Evolutionary conservation across 2,797 vertebrate genomes (phyloP), one percentile per base, ranked within the genome.

Genomic region (Clarias fuscus): DNA sequence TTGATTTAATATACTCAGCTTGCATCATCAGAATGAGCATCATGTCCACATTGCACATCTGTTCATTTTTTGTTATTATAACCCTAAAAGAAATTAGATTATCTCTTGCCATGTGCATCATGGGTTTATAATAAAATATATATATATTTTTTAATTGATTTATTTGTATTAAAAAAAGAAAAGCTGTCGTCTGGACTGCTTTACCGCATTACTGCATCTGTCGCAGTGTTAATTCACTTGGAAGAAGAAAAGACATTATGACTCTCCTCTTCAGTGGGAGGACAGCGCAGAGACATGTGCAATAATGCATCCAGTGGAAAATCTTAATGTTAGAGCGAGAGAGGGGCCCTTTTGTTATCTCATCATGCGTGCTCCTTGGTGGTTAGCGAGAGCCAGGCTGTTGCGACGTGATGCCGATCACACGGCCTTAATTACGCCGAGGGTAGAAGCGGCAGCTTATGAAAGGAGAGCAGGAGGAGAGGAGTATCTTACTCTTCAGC

Each of bases 401-500:
- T 67, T 68, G 77, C 15, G 6, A 73, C 78, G 68, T 86, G 86
- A 84, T 3, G 56, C 61, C 20, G 56, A 88, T 89, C 86, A 90
- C 30, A 79, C 88, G 56, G 71, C 84, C 80, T 86, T 87, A 89
- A 89, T 91, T 90, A 88, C 33, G 18, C 67, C 4, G 48, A 18
- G 77, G 67, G 84, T 62, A 71, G 18, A 83, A 83, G 71, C 8
- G 68, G 84, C 85, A 86, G 87, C 73, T 86, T 75, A 89, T 87
- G 88, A 84, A 84, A 87, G 73, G 56, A 88, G 82, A 58, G 72
- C 73, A 79, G 83, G 27, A 62, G 10, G n/a, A 53, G 88, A 88
- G 76, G 79, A 84, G 84, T 56, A 30, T 82, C 97, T 96, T 96
- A 99, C 98, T 99, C 98, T 96, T 99, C 98, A 67, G 98, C 97